A percentile compares a stretch with the other conserved stretches of the same genome.
phyloP scores from a whole-genome alignment of 2,797 vertebrate species.

The Tympanoctomys barrerae region DNA sequence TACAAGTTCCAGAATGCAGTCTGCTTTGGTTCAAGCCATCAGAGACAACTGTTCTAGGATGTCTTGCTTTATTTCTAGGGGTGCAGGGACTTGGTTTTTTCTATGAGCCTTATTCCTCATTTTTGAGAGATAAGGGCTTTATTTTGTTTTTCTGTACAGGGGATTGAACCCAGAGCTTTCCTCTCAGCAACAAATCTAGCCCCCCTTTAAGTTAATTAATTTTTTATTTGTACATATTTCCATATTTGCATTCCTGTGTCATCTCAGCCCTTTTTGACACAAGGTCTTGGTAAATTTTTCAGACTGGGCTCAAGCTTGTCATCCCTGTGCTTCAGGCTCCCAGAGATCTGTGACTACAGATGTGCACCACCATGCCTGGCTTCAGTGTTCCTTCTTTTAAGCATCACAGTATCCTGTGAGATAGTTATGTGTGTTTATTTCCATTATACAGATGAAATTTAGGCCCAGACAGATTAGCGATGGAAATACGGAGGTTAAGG shows the following conservation, averaged over 20 bases:
- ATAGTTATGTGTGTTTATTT: slow-evolving; percentile 34
- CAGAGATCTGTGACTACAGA: background rate
- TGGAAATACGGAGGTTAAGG: background rate
- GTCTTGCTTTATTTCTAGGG: slow-evolving; percentile 1
- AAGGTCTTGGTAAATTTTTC: background rate
- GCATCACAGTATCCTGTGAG: slow-evolving; percentile 38
- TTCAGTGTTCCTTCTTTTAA: background rate
- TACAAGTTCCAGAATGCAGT: slow-evolving; percentile 60
- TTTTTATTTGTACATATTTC: background rate
- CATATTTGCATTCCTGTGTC: background rate
- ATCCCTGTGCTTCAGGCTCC: background rate
- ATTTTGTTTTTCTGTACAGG: no score
- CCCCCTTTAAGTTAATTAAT: background rate
- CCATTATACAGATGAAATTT: slow-evolving; percentile 20
- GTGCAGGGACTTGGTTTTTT: background rate
- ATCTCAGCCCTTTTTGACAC: background rate
- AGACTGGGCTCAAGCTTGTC: background rate
- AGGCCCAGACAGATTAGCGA: slow-evolving; percentile 16
- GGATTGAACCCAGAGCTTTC: background rate
- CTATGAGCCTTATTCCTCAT: background rate
- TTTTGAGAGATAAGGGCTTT: background rate
- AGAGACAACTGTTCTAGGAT: slow-evolving; percentile 1
- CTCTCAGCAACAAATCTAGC: background rate
- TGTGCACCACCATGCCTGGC: background rate
- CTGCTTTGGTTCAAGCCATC: slow-evolving; percentile 27